phyloP scores from a whole-genome alignment of 2,888 invertebrate genomes.

The Heliothis peltigera region DNA sequence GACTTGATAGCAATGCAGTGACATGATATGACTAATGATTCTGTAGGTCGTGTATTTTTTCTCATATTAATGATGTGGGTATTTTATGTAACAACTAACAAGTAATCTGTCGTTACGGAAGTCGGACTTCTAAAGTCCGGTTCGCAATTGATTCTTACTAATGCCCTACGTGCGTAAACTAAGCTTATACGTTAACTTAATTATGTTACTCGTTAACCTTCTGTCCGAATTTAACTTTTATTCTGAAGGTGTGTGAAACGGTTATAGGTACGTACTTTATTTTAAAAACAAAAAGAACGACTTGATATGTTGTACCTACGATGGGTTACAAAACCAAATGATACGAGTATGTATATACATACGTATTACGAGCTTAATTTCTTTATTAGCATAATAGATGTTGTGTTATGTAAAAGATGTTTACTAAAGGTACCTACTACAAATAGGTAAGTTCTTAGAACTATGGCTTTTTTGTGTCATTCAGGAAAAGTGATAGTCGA shows the following conservation, averaged over 20 bases:
- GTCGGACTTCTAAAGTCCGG: slow-evolving; percentile 38
- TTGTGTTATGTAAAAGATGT: no score
- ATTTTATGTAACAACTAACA: slow-evolving; percentile 10
- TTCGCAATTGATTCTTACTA: slow-evolving; percentile 25
- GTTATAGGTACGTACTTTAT: background rate
- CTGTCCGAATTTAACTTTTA: slow-evolving; percentile 34
- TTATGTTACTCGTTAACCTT: slow-evolving; percentile 45
- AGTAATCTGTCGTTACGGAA: slow-evolving; percentile 43
- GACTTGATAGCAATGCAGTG: slow-evolving; percentile 12
- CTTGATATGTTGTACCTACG: no score
- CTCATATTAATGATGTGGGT: slow-evolving; percentile 23
- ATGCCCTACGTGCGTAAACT: slow-evolving; percentile 23
- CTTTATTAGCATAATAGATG: no score
- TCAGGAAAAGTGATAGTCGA: no score
- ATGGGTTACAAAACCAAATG: no score
- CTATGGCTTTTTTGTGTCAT: no score
- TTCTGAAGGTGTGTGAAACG: slow-evolving; percentile 6
- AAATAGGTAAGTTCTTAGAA: no score
- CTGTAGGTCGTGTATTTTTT: slow-evolving; percentile 30
- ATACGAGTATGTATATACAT: no score
- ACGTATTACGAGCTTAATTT: no score
- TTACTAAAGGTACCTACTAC: no score
- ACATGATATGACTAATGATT: slow-evolving; percentile 36
- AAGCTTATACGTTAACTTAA: slow-evolving; percentile 17
- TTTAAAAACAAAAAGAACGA: slow-evolving; percentile 22